Conservation (phyloP, 2,797 vertebrate species). For the Chaetodon trifasciatus region DNA sequence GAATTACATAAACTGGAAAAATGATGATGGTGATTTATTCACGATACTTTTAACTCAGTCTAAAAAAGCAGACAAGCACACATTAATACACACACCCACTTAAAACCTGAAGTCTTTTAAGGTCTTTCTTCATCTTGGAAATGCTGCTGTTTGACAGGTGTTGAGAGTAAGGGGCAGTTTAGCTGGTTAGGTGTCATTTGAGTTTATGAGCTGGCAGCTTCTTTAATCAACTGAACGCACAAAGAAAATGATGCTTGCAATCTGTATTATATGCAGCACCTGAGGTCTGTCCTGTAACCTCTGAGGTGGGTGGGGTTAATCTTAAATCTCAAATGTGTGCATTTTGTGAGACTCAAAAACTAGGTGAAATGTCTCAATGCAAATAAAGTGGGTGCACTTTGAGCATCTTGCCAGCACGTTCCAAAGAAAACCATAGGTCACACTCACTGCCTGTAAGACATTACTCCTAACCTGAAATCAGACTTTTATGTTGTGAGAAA, state of each 20-base stretch:
- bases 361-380: neutral
- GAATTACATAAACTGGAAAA: neutral
- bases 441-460: neutral
- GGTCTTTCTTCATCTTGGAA: neutral
- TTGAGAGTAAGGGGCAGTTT: neutral
- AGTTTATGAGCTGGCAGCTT: neutral
- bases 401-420: neutral
- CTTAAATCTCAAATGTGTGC: slow-evolving; percentile 5
- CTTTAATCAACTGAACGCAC: neutral
- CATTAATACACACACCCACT: neutral
- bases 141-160: neutral
- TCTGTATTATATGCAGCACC: neutral
- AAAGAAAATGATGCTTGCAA: neutral
- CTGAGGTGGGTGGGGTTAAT: neutral
- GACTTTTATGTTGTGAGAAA: neutral
- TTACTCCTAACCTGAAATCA: neutral
- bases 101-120: neutral
- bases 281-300: neutral
- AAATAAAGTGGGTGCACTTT: neutral
- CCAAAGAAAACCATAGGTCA: neutral
- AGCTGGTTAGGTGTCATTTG: neutral
- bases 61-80: neutral
- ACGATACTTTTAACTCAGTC: neutral
- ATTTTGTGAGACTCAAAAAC: neutral
- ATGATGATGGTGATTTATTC: neutral